Conservation (phyloP, 2,888 invertebrate genomes). For the Agrochola circellaris region DNA sequence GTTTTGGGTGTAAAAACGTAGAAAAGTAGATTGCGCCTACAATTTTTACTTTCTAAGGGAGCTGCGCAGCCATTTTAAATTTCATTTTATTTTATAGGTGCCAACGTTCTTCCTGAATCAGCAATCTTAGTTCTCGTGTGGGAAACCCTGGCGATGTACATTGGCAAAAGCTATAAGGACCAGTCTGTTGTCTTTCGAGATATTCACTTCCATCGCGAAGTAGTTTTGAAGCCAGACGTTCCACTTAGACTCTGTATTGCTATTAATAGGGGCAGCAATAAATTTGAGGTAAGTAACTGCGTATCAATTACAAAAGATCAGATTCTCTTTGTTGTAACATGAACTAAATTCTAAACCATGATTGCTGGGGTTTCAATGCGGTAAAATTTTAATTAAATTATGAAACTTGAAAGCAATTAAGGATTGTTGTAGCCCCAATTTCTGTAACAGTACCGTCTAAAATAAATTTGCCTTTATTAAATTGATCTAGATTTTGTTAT, state of each 20-base stretch:
- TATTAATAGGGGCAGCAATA: slow-evolving; percentile 70
- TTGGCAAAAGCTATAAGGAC: slow-evolving; percentile 77
- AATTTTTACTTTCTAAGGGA: neutral
- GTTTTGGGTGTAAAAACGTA: neutral
- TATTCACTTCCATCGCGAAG: slow-evolving; percentile 70
- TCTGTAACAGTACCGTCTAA: slow-evolving; percentile 9
- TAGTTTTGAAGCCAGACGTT: slow-evolving; percentile 61
- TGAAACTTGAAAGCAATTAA: slow-evolving; percentile 36
- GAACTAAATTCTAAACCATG: slow-evolving; percentile 19
- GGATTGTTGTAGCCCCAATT: slow-evolving; percentile 12
- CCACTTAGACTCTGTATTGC: slow-evolving; percentile 65
- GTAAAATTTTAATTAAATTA: slow-evolving; percentile 40
- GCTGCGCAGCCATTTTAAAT: neutral
- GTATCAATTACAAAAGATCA: slow-evolving; percentile 18
- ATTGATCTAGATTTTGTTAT: neutral
- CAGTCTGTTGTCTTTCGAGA: slow-evolving; percentile 70
- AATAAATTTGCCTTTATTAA: slow-evolving; percentile 6
- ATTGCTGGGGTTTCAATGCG: slow-evolving; percentile 2
- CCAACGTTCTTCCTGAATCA: slow-evolving; percentile 93
- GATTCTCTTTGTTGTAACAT: slow-evolving; percentile 1
- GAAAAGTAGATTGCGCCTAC: neutral
- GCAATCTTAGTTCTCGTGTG: slow-evolving; percentile 87
- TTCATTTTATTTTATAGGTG: slow-evolving; percentile 76
- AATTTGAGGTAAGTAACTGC: slow-evolving; percentile 73
- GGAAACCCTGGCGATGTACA: slow-evolving; percentile 87